Evolutionary conservation across 2,113 vertebrate genomes (phyloP).

Genomic region (Hiodon tergisus): DNA sequence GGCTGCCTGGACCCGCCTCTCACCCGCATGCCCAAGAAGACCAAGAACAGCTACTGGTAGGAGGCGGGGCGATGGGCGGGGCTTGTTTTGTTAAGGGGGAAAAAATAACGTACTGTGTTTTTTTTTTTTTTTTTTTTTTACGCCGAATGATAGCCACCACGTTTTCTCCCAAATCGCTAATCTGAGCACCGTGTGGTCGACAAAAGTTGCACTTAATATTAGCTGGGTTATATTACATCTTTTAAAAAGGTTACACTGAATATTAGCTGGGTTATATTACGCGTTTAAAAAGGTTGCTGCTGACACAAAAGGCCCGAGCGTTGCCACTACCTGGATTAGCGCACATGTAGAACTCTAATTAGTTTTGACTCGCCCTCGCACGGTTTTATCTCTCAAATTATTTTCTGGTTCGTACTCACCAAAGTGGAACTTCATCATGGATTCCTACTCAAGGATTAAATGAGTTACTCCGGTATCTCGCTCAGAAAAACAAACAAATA

Average conservation of each 20-base stretch:
- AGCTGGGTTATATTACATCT: too few species aligned
- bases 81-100: neutral
- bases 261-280: too few species aligned
- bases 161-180: too few species aligned
- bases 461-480: constrained; percentile 32
- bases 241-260: too few species aligned
- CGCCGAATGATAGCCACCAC: too few species aligned
- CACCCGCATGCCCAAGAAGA: constrained; percentile 96
- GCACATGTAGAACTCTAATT: constrained; percentile 29
- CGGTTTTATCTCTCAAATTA: constrained; percentile 33
- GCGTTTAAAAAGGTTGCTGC: too few species aligned
- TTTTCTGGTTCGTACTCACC: constrained; percentile 41
- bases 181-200: too few species aligned
- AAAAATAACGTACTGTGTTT: too few species aligned
- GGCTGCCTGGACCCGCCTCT: constrained; percentile 95
- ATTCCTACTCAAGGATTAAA: constrained; percentile 42
- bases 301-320: neutral
- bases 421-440: constrained; percentile 37
- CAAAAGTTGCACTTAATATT: too few species aligned
- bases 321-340: neutral
- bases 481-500: constrained; percentile 10
- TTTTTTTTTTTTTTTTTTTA: too few species aligned
- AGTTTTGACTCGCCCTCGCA: constrained; percentile 34
- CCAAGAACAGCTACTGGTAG: constrained; percentile 98
- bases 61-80: constrained; percentile 26